phyloP scores from a whole-genome alignment of 2,113 vertebrate genomes.

The Ictidomys tridecemlineatus region DNA sequence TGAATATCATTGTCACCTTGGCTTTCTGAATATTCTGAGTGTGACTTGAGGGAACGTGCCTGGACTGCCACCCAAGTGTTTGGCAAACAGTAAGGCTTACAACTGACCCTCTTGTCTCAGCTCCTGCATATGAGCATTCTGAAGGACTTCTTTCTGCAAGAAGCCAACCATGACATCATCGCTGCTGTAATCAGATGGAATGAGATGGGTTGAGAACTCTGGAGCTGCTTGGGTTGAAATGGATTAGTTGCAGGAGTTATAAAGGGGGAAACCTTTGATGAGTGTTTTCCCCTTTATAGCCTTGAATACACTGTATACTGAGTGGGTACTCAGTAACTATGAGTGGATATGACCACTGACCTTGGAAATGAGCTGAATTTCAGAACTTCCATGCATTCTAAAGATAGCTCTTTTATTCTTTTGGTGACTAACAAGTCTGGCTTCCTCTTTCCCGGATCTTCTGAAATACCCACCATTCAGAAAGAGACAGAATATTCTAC shows the following conservation, averaged over 20 bases:
- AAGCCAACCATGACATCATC: constrained; percentile 55
- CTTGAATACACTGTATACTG: too few species aligned
- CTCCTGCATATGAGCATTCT: neutral
- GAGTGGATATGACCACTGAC: neutral
- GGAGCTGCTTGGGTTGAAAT: neutral
- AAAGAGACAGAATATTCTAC: neutral
- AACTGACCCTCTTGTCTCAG: neutral
- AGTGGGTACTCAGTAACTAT: neutral
- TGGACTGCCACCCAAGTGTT: constrained; percentile 36
- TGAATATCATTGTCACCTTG: constrained; percentile 57
- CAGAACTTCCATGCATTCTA: neutral
- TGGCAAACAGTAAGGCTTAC: constrained; percentile 54
- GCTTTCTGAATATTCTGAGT: constrained; percentile 64
- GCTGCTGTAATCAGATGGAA: neutral
- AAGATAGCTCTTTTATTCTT: constrained; percentile 11
- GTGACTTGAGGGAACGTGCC: constrained; percentile 52
- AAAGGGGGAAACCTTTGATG: neutral
- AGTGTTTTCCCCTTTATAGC: neutral
- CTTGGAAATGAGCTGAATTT: neutral
- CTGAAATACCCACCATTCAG: neutral
- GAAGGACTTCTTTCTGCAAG: neutral
- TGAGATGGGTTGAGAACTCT: neutral
- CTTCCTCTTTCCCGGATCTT: neutral
- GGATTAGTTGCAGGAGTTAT: neutral
- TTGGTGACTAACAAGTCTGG: neutral